Base-by-base conservation (phyloP, 1,140 invertebrate genomes). In the Choristoneura fumiferana region DNA sequence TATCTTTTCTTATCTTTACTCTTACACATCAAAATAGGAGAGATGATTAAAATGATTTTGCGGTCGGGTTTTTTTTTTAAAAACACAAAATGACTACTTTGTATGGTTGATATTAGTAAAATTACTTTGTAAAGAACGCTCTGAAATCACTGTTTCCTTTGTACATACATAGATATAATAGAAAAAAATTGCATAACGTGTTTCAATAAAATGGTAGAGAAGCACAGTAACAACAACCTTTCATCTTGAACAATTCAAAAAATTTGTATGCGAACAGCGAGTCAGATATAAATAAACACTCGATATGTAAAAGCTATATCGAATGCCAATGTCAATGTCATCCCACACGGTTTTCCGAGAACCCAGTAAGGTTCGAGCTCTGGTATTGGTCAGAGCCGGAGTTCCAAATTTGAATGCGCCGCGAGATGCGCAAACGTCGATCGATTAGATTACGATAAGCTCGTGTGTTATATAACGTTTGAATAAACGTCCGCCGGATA, bases 361-460 rank as follows among this genome's bases (percentile, higher is more conserved):
- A 58, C 52, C 62, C 69, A 67, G 64, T 55, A 52, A 61, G 71
- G 81, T 81, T 79, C 59, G 73, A 67, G 65, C 67, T 67, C 71
- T 62, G 64, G 68, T 59, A 67, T 73, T 70, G 74, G 76, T 68
- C 70, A 80, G 76, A 81, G 83, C 81, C 76, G 83, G 74, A 76
- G 73, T 82, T 84, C 80, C 66, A 84, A 85, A 85, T 87, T 87
- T 87, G 78, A 87, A 87, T 87, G 81, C 82, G 81, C 66, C 58
- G 53, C 73, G 73, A 83, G 82, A 87, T 84, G 82, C 81, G 81
- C 84, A 72, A 75, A 73, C 81, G 78, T 70, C 65, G 60, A 72
- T 76, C 73, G 78, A 87, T 85, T 79, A 84, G 70, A 68, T 68
- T 63, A 70, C 74, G 79, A 87, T 87, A 87, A 84, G 72, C 63